Conservation (phyloP, 2,888 invertebrate species). For the Alviniconcha strummeri region DNA sequence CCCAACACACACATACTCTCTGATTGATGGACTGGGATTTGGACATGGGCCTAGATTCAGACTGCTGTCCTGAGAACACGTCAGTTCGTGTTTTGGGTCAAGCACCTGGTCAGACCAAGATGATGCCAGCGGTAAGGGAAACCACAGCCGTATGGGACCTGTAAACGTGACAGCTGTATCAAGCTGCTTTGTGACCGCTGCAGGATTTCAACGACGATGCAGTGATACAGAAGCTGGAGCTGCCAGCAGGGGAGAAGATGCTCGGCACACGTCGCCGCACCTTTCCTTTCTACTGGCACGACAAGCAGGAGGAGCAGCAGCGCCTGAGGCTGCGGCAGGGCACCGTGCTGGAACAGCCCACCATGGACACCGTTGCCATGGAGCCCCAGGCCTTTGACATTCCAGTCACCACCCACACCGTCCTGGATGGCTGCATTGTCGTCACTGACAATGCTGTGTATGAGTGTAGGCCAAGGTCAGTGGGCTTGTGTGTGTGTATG, state of each 20-base stretch:
- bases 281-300: constrained; percentile 68
- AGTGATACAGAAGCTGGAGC: constrained; percentile 77
- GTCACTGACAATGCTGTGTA: constrained; percentile 80
- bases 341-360: constrained; percentile 32
- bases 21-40: too few relatives aligned
- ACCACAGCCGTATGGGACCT: too few relatives aligned
- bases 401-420: constrained; percentile 63
- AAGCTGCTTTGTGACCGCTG: too few relatives aligned
- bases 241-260: constrained; percentile 76
- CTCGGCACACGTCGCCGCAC: constrained; percentile 76
- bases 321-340: constrained; percentile 32
- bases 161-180: too few relatives aligned
- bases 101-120: too few relatives aligned
- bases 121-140: too few relatives aligned
- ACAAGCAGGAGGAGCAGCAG: constrained; percentile 51
- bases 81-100: too few relatives aligned
- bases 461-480: constrained; percentile 78
- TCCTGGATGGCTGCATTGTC: constrained; percentile 76
- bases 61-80: too few relatives aligned
- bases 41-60: too few relatives aligned
- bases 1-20: too few relatives aligned
- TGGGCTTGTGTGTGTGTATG: neutral
- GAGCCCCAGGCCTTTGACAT: constrained; percentile 53
- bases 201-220: constrained; percentile 79
- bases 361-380: constrained; percentile 36